Conservation (phyloP, 35 echinoderm and acorn worm species). For the Ophiothrix spiculata region DNA sequence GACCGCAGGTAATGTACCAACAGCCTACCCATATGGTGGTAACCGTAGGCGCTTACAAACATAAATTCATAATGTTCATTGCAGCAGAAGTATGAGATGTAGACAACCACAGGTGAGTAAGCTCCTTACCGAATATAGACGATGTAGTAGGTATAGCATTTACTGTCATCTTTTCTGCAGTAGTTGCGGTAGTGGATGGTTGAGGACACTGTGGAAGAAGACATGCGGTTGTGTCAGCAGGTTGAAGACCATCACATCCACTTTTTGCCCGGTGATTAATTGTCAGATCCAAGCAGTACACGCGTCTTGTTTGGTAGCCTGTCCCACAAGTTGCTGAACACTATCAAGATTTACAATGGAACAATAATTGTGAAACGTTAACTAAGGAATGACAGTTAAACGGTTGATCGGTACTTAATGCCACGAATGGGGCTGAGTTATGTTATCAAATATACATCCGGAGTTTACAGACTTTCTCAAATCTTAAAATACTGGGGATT, state of each 20-base stretch:
- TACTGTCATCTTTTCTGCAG: neutral
- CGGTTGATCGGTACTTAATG: no score
- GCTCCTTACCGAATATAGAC: neutral
- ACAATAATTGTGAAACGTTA: neutral
- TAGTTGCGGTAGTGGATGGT: neutral
- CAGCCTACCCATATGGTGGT: neutral
- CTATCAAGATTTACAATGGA: neutral
- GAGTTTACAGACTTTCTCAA: no score
- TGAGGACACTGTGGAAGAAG: neutral
- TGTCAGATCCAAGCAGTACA: constrained; percentile 26
- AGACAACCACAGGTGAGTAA: neutral
- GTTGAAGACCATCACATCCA: constrained; percentile 29
- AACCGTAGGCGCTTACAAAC: neutral
- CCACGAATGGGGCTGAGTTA: no score
- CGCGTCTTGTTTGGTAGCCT: constrained; percentile 29
- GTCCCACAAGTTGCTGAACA: constrained; percentile 57
- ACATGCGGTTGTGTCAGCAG: constrained; percentile 24
- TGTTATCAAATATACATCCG: no score
- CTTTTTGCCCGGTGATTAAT: neutral
- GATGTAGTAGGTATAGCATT: neutral
- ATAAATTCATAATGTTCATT: neutral
- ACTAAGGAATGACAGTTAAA: no score
- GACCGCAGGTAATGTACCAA: no score
- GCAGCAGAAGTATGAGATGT: neutral
- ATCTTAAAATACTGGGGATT: no score